Conservation (phyloP, 1,140 invertebrate species). For the Hirudo medicinalis region DNA sequence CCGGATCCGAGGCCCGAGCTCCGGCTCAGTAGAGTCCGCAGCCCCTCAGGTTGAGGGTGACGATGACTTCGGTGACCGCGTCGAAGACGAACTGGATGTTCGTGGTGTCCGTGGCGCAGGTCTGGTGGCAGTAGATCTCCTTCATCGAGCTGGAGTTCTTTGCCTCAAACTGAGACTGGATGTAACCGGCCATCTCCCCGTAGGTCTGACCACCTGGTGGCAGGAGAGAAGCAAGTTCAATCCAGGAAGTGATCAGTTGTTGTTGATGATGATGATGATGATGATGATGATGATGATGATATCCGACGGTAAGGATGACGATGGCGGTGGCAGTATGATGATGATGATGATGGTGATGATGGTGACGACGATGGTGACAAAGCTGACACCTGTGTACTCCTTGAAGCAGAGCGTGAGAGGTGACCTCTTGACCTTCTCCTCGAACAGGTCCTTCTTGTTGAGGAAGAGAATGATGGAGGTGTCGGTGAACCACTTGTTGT, state of each 20-base stretch:
- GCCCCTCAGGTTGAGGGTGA: slow-evolving; percentile 9
- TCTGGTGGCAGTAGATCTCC: slow-evolving; percentile 99
- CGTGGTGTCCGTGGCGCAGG: slow-evolving; percentile 89
- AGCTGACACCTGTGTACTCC: slow-evolving; percentile 78
- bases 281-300: too few relatives aligned
- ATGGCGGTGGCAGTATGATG: too few relatives aligned
- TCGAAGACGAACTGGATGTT: slow-evolving; percentile 99
- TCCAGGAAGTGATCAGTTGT: too few relatives aligned
- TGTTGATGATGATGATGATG: too few relatives aligned
- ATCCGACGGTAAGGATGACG: too few relatives aligned
- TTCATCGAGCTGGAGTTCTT: slow-evolving; percentile 95
- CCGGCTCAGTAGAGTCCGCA: slow-evolving; percentile 18
- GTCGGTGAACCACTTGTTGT: slow-evolving; percentile 99
- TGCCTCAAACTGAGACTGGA: slow-evolving; percentile 96
- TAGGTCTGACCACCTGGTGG: slow-evolving; percentile 81
- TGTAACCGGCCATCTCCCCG: slow-evolving; percentile 93
- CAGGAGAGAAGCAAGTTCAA: too few relatives aligned
- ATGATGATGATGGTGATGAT: too few relatives aligned
- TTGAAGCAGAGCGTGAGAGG: slow-evolving; percentile 99
- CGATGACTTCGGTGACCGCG: slow-evolving; percentile 16
- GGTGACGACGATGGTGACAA: too few relatives aligned
- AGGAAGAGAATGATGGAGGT: slow-evolving; percentile 98
- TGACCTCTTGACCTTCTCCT: slow-evolving; percentile 99
- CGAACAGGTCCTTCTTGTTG: slow-evolving; percentile 98
- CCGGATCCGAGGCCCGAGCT: too few relatives aligned